Evolutionary conservation across 2,888 invertebrate species (phyloP), one percentile per base, ranked within the genome.

Genomic region (Tachystola acroxantha): DNA sequence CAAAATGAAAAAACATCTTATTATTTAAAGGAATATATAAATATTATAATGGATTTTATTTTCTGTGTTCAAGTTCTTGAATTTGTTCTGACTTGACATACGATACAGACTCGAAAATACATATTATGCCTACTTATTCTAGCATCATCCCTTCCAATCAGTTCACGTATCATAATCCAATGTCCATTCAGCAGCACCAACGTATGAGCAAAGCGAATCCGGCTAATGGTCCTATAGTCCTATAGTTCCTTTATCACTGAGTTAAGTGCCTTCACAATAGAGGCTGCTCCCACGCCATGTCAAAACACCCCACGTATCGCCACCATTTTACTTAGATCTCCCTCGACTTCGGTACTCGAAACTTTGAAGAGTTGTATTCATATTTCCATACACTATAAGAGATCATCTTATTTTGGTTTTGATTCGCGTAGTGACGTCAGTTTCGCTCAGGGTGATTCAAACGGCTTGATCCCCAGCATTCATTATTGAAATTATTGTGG

Each of bases 201-300:
- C 71, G 84, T 81, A 85, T 84, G 79, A 80, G 82, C 84, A 78
- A 75, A 79, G 62, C 85, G 85, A 85, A 85, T 84, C 73, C 71
- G 43, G 64, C 75, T 84, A 86, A 86, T 85, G 76, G 79, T 65
- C 66, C 74, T 71, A 86, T 85, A 75, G 79, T 65, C 66, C 74
- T 71, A 75, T 75, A 76, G 79, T 79, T 79, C 82, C 73, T 79
- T 81, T 84, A 84, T 84, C 79, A 71, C 53, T 51, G 69, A 84
- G 82, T 84, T 82, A 85, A 85, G 84, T 82, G 81, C 74, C 70
- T 60, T 45, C 61, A 85, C 82, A 84, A 85, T 82, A 64, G 71
- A 72, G 58, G 64, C 71, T 51, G 77, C 82, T 84, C 85, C 86
- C 86, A 85, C 86, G 82, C 81, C 71, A 59, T 78, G 84, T 84